These are phyloP conservation scores for Cheilosia vulpina DNA, from an alignment of 2,888 invertebrate genomes.

Conservation along the genomic window DNA sequence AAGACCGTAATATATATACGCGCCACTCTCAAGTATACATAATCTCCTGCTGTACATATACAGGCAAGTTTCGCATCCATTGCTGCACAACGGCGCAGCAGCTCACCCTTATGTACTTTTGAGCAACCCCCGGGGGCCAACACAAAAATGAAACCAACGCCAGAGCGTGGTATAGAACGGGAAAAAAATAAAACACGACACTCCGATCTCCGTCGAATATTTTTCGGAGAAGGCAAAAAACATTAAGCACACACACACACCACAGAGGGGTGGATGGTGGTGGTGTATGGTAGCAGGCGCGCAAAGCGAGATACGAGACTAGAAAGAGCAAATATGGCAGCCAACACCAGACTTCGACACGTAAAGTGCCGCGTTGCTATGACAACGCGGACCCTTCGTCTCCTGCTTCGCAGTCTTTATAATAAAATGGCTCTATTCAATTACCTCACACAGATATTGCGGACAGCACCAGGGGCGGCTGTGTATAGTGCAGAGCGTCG, in stretches of 20 bases:
- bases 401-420: conserved; percentile 66
- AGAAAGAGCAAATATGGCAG: conserved; percentile 83
- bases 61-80: conserved; percentile 46
- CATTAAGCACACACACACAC: conserved; percentile 67
- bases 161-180: conserved; percentile 32
- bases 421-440: conserved; percentile 77
- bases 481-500: conserved; percentile 6
- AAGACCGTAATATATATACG: conserved; percentile 55
- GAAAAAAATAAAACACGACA: conserved; percentile 18
- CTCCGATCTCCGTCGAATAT: conserved; percentile 62
- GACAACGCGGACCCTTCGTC: conserved; percentile 80
- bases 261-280: conserved; percentile 59
- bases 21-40: conserved; percentile 68
- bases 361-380: conserved; percentile 83
- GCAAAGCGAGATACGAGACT: conserved; percentile 53
- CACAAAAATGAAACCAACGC: conserved; percentile 54
- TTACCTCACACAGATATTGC: conserved; percentile 76
- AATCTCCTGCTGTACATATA: conserved; percentile 55
- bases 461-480: conserved; percentile 69
- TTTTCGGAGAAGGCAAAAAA: conserved; percentile 70
- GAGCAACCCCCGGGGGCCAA: conserved; percentile 53
- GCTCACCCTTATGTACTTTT: conserved; percentile 68
- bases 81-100: conserved; percentile 27
- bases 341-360: conserved; percentile 83
- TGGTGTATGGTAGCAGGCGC: conserved; percentile 9